A percentile compares a stretch with the other conserved stretches of the same genome.
phyloP scores from a whole-genome alignment of 2,888 invertebrate species.

The Acheta domesticus region DNA sequence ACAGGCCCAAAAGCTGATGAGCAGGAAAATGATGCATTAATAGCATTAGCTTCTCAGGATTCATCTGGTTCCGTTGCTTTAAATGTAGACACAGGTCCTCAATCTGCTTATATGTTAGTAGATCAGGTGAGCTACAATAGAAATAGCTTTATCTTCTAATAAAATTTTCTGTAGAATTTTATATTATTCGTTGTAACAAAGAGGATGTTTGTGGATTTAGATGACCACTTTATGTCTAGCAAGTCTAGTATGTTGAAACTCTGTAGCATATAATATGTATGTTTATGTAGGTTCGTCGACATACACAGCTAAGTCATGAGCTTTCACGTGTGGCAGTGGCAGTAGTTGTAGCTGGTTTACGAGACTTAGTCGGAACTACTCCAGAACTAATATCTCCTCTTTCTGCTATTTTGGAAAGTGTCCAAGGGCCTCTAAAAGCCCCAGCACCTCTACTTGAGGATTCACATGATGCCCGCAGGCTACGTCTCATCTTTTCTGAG shows the following conservation, averaged over 20 bases:
- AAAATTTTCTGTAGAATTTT: no score
- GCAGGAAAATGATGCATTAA: background rate
- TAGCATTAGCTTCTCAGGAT: background rate
- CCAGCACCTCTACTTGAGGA: slow-evolving; percentile 70
- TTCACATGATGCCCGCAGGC: slow-evolving; percentile 77
- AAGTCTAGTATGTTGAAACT: no score
- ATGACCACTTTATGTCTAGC: no score
- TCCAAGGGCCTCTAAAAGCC: slow-evolving; percentile 54
- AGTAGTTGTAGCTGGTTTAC: slow-evolving; percentile 61
- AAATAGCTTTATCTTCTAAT: background rate
- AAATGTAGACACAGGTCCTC: slow-evolving; percentile 36
- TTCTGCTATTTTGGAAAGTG: slow-evolving; percentile 27
- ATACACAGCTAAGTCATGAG: slow-evolving; percentile 81
- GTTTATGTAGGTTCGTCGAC: slow-evolving; percentile 59
- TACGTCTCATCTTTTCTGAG: slow-evolving; percentile 79
- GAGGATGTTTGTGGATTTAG: background rate
- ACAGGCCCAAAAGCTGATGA: background rate
- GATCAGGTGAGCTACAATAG: slow-evolving; percentile 51
- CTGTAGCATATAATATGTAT: no score
- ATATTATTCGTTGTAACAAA: background rate
- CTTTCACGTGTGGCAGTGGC: slow-evolving; percentile 80
- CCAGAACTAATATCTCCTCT: slow-evolving; percentile 25
- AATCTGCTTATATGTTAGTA: slow-evolving; percentile 69
- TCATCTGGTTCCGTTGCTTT: background rate
- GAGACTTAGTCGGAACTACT: slow-evolving; percentile 29